These are phyloP conservation scores for Hirtodrosophila confusa DNA, from an alignment of 2,888 invertebrate species.

Conservation along the genomic window DNA sequence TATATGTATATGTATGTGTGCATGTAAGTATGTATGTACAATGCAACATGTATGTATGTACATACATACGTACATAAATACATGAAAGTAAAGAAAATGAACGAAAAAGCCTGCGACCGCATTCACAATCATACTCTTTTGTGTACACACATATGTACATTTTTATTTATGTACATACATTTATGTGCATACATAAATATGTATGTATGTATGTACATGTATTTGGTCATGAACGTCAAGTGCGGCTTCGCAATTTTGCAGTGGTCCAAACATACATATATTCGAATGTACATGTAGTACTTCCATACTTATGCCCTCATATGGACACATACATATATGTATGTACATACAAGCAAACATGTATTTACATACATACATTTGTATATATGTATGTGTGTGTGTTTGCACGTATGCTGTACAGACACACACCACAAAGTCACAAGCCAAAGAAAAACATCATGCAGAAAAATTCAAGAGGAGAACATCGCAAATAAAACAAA, in stretches of 20 bases:
- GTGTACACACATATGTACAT: constrained; percentile 4
- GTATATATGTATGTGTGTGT: constrained; percentile 13
- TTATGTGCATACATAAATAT: constrained; percentile 4
- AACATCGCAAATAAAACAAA: constrained; percentile 61
- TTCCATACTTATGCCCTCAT: constrained; percentile 13
- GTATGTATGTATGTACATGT: constrained; percentile 6
- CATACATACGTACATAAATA: not conserved
- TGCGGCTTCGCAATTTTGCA: constrained; percentile 23
- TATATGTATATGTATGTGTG: not conserved
- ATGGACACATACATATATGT: constrained; percentile 1
- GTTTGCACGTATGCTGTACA: constrained; percentile 21
- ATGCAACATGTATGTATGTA: not conserved
- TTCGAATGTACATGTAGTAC: constrained; percentile 4
- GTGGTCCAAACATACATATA: constrained; percentile 7
- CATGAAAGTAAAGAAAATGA: constrained; percentile 21
- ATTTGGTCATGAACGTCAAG: constrained; percentile 42
- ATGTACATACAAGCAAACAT: not conserved
- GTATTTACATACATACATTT: constrained; percentile 2
- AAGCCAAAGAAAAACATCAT: constrained; percentile 59
- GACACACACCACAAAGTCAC: constrained; percentile 54
- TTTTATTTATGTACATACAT: not conserved
- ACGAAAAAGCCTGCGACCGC: constrained; percentile 15
- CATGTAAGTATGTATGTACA: not conserved
- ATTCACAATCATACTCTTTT: too few relatives aligned
- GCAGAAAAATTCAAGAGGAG: constrained; percentile 57